Conservation (phyloP, 2,797 vertebrate genomes). For the Pangasius krempfi region DNA sequence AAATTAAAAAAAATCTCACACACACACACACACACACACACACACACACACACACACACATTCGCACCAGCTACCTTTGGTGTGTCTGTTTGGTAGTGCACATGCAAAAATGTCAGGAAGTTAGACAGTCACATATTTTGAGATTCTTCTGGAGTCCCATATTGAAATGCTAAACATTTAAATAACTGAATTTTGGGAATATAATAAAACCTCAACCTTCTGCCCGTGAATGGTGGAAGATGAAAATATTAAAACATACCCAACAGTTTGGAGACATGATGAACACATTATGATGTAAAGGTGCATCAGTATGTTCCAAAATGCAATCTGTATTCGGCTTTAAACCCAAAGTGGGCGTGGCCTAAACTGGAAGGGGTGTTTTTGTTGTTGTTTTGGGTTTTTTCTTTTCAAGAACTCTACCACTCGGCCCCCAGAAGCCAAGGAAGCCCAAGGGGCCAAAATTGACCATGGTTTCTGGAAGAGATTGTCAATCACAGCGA, state of each 20-base stretch:
- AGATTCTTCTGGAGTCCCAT: too few relatives aligned
- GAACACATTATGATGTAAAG: neutral
- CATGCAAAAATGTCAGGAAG: neutral
- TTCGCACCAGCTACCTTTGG: neutral
- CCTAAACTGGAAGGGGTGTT: neutral
- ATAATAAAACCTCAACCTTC: neutral
- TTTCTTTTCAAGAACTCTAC: neutral
- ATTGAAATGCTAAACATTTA: too few relatives aligned
- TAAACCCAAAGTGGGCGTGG: neutral
- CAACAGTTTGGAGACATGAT: neutral
- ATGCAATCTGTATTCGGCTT: neutral
- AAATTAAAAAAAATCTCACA: neutral
- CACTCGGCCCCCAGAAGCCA: neutral
- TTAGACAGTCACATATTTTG: neutral
- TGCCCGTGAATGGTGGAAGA: neutral
- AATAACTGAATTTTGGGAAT: too few relatives aligned
- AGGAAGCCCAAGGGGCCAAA: neutral
- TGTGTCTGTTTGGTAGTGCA: neutral
- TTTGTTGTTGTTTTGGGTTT: too few relatives aligned
- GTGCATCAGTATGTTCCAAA: neutral
- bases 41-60: neutral
- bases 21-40: too few relatives aligned
- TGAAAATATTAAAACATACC: neutral
- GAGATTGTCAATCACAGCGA: neutral
- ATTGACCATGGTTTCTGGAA: neutral